Conservation (phyloP, 2,113 vertebrate species). For the Alces alces region DNA sequence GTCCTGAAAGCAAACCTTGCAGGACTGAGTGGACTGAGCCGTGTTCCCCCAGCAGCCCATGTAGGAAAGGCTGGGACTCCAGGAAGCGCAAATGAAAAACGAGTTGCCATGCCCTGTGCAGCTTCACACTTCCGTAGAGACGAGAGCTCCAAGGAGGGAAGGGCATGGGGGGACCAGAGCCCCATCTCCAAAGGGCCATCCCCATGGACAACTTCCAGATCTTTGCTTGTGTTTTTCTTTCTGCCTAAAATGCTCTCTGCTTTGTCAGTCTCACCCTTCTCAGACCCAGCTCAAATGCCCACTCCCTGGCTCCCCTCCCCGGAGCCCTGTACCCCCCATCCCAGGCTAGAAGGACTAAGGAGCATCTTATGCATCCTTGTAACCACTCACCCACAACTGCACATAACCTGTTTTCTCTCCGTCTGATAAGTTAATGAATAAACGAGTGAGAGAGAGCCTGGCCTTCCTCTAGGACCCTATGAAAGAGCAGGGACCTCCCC, state of each 20-base stretch:
- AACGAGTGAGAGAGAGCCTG: neutral
- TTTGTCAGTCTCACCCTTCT: neutral
- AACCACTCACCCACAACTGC: neutral
- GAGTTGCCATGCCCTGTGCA: neutral
- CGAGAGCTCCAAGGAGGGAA: rapidly evolving
- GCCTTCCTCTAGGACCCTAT: neutral
- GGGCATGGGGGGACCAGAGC: no score
- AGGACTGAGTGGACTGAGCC: rapidly evolving
- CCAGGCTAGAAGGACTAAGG: neutral
- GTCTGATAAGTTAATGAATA: neutral
- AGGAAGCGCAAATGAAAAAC: neutral
- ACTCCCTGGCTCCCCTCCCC: neutral
- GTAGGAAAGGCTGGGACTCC: neutral
- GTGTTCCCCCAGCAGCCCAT: rapidly evolving
- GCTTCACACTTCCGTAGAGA: neutral
- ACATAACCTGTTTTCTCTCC: neutral
- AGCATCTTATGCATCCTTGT: neutral
- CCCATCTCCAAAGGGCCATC: neutral
- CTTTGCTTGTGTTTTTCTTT: neutral
- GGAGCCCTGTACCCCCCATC: rapidly evolving
- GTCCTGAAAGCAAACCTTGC: neutral
- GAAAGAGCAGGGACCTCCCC: neutral
- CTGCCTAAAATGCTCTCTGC: neutral
- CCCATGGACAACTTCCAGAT: no score
- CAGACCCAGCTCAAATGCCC: neutral